phyloP scores from a whole-genome alignment of 2,797 vertebrate genomes.

The Rhynchotus rufescens region DNA sequence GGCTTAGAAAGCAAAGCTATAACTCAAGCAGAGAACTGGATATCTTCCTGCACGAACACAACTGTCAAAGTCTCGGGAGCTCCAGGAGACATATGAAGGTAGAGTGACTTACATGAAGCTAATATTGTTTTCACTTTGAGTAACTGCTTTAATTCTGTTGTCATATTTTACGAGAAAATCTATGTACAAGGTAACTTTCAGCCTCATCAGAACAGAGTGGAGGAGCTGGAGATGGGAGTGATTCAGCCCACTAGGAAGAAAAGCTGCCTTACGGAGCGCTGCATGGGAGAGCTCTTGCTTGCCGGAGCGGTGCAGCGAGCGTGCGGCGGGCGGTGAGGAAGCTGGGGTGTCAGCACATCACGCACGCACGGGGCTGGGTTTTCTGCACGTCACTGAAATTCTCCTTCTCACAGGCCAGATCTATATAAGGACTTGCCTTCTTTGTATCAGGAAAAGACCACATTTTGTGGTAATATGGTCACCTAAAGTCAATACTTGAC shows the following conservation, averaged over 20 bases:
- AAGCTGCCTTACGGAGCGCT: not conserved
- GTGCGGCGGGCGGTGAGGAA: not conserved
- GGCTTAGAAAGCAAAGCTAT: not conserved
- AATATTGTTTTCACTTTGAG: not conserved
- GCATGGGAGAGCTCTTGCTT: not conserved
- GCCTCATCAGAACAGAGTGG: not conserved
- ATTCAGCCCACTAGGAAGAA: not conserved
- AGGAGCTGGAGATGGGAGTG: not conserved
- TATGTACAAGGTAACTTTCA: not conserved
- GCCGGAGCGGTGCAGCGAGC: not conserved
- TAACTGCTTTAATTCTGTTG: not conserved
- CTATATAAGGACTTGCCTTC: not conserved
- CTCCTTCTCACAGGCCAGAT: not conserved
- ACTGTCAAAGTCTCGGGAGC: not conserved
- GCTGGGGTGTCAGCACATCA: not conserved
- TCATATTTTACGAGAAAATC: not conserved
- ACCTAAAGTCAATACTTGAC: conserved; percentile 55
- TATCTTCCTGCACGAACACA: not conserved
- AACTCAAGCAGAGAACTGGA: not conserved
- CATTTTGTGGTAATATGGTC: conserved; percentile 46
- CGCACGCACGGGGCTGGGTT: not conserved
- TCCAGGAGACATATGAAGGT: not conserved
- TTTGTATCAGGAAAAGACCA: not conserved
- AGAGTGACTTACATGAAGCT: not conserved
- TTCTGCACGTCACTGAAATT: not conserved